These are phyloP conservation scores for Chroicocephalus ridibundus DNA, from an alignment of 2,113 vertebrate genomes.

Conservation along the genomic window DNA sequence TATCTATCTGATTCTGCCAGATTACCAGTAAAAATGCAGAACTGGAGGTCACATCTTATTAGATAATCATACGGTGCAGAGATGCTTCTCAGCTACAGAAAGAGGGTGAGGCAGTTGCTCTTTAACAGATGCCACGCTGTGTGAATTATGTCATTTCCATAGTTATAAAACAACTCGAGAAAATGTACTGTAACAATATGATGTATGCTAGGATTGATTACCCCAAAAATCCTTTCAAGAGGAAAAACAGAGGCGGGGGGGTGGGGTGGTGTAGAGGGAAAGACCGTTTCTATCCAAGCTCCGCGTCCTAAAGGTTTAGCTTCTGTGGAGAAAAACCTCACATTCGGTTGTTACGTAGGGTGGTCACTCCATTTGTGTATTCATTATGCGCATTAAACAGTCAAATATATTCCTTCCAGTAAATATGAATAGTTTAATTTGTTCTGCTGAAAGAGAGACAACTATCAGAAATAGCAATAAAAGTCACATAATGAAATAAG, in stretches of 20 bases:
- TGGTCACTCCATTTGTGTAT: conserved; percentile 49
- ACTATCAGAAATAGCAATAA: conserved; percentile 80
- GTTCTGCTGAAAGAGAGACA: conserved; percentile 67
- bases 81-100: conserved; percentile 27
- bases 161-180: conserved; percentile 61
- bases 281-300: neutral
- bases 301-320: neutral
- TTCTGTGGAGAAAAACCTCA: conserved; percentile 3
- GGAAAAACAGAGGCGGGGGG: neutral
- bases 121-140: conserved; percentile 20
- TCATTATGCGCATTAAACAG: conserved; percentile 44
- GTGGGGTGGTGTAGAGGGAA: neutral
- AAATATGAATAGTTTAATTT: conserved; percentile 70
- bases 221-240: conserved; percentile 40
- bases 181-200: conserved; percentile 57
- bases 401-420: conserved; percentile 57
- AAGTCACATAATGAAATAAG: conserved; percentile 82
- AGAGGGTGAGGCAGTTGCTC: conserved; percentile 13
- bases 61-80: neutral
- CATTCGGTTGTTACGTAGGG: neutral
- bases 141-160: conserved; percentile 48
- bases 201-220: conserved; percentile 48
- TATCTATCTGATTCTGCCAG: neutral
- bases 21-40: conserved; percentile 5
- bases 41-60: conserved; percentile 38